A percentile compares a stretch with the other conserved stretches of the same genome.
Evolutionary conservation across 2,888 invertebrate species (phyloP).

Genomic region (Leptopterna dolabrata): DNA sequence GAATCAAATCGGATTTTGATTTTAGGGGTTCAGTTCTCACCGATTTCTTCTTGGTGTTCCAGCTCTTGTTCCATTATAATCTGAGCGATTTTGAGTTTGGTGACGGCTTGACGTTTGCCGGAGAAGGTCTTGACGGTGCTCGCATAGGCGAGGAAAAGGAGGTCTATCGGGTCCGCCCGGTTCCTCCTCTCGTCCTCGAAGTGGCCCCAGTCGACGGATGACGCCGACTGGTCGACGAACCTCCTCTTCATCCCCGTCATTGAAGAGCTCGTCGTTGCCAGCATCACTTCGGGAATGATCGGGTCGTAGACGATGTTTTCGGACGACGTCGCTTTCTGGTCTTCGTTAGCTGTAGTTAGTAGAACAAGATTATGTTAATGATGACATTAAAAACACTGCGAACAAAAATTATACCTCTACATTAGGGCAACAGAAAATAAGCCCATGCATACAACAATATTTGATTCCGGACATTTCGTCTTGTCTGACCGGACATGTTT

Average conservation of each 20-base stretch:
- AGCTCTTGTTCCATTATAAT: constrained; percentile 14
- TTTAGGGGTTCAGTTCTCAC: background rate
- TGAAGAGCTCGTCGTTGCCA: background rate
- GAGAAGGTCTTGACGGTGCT: background rate
- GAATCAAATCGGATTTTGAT: no score
- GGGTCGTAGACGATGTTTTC: background rate
- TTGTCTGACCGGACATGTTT: no score
- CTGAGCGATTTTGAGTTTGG: constrained; percentile 10
- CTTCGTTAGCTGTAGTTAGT: background rate
- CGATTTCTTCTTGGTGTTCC: background rate
- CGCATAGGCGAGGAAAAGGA: background rate
- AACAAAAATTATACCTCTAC: no score
- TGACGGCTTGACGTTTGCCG: background rate
- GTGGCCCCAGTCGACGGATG: background rate
- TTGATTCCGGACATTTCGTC: no score
- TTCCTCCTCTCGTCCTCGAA: background rate
- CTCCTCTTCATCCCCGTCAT: background rate
- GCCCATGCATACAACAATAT: no score
- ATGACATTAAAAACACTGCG: no score
- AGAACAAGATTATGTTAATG: background rate
- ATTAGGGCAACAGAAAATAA: no score
- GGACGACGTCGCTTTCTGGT: background rate
- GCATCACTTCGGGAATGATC: background rate
- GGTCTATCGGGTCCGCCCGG: background rate
- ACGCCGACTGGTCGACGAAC: background rate